Conservation (phyloP, 2,888 invertebrate species). For the Limnephilus rhombicus region DNA sequence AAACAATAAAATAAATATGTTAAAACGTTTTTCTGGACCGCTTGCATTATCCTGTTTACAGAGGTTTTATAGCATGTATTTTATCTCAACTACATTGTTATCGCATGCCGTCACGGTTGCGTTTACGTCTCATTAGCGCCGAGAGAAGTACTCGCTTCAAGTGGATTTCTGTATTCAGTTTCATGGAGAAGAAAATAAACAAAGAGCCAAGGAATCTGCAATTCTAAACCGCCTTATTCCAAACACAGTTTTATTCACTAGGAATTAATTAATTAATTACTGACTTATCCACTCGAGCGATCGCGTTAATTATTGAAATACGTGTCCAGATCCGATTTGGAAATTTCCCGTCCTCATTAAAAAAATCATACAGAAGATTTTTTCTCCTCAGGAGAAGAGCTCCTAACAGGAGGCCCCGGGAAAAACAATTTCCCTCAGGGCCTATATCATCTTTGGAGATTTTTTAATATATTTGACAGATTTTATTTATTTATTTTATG, state of each 20-base stretch:
- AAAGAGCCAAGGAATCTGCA: neutral
- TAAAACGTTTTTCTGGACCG: neutral
- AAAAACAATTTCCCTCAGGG: too few relatives aligned
- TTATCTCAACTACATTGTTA: neutral
- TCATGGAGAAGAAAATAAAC: neutral
- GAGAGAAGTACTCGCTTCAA: neutral
- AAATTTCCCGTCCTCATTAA: too few relatives aligned
- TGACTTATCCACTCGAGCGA: too few relatives aligned
- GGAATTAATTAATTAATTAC: neutral
- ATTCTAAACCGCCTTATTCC: neutral
- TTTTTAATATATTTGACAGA: too few relatives aligned
- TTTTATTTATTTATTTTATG: too few relatives aligned
- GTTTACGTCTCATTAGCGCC: conserved; percentile 23
- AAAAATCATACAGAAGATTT: too few relatives aligned
- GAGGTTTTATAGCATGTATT: neutral
- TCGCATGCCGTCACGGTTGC: neutral
- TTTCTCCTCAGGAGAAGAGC: too few relatives aligned
- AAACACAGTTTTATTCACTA: neutral
- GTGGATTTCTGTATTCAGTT: neutral
- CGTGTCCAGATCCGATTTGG: too few relatives aligned
- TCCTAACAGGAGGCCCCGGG: too few relatives aligned
- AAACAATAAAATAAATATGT: neutral
- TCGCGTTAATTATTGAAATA: too few relatives aligned
- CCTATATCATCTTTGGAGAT: too few relatives aligned
- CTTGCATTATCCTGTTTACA: neutral